Percentiles rank a stretch among this genome's conserved stretches.
phyloP scores from a whole-genome alignment of 2,113 vertebrate genomes.

The Naja naja region DNA sequence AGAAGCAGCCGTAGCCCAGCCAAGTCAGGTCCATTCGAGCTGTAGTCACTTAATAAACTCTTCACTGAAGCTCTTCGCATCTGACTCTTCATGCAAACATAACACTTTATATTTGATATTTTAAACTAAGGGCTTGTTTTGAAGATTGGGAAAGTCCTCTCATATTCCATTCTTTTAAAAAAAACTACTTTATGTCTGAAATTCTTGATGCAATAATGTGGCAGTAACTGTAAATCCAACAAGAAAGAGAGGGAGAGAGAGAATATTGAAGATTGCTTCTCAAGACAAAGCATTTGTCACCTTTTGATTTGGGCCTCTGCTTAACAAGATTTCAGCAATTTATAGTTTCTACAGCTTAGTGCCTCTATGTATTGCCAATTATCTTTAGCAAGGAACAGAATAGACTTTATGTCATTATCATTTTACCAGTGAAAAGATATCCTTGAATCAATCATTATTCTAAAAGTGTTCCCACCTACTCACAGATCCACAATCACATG shows the following conservation, averaged over 20 bases:
- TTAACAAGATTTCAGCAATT: slow-evolving; percentile 28
- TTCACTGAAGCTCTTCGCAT: no score
- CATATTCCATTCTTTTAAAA: slow-evolving; percentile 14
- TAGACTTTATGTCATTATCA: slow-evolving; percentile 9
- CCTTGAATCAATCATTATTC: slow-evolving; percentile 25
- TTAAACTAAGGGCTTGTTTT: no score
- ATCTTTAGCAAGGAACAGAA: slow-evolving; percentile 21
- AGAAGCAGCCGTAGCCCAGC: no score
- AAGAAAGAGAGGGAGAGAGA: slow-evolving; percentile 3
- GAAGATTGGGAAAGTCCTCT: no score
- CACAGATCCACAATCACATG: neutral
- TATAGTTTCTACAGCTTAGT: slow-evolving; percentile 32
- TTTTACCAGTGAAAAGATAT: slow-evolving; percentile 11
- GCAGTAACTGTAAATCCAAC: slow-evolving; percentile 31
- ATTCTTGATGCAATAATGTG: neutral
- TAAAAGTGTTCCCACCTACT: slow-evolving; percentile 29
- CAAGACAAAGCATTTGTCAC: slow-evolving; percentile 27
- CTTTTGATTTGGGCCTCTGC: slow-evolving; percentile 16
- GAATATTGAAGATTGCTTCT: slow-evolving; percentile 34
- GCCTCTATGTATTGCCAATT: slow-evolving; percentile 5
- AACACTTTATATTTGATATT: no score
- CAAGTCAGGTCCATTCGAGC: no score
- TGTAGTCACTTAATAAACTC: no score
- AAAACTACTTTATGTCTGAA: slow-evolving; percentile 42
- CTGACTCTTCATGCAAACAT: no score